Conservation (phyloP, 2,113 vertebrate species). For the Nibea coibor region DNA sequence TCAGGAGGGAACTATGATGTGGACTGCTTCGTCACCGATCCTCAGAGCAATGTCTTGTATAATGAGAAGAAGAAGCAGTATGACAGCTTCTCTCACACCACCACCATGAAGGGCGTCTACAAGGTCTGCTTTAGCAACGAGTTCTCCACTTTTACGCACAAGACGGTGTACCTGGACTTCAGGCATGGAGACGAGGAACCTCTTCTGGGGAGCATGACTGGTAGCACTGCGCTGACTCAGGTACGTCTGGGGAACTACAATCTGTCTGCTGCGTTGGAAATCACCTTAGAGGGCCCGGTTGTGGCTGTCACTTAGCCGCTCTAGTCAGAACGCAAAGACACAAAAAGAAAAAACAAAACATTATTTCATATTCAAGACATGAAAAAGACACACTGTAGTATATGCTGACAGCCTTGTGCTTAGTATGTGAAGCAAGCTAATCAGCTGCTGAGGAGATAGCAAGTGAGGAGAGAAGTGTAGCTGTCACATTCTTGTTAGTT, state of each 20-base stretch:
- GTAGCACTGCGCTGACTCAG: constrained; percentile 89
- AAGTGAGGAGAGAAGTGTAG: background rate
- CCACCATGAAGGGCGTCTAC: constrained; percentile 85
- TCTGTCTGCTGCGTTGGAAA: background rate
- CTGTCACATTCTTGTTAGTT: background rate
- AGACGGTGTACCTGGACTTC: constrained; percentile 91
- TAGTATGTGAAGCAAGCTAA: background rate
- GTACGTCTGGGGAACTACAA: constrained; percentile 68
- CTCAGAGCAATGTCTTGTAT: constrained; percentile 85
- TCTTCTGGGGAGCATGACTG: constrained; percentile 84
- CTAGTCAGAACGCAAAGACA: background rate
- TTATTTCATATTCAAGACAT: background rate
- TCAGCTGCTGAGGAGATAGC: background rate
- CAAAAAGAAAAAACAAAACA: background rate
- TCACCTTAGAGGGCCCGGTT: background rate
- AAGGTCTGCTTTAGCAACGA: constrained; percentile 94
- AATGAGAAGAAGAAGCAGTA: constrained; percentile 91
- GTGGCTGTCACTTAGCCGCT: no score
- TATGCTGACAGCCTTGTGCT: background rate
- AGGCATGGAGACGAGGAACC: constrained; percentile 86
- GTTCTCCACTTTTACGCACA: constrained; percentile 94
- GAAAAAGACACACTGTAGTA: background rate
- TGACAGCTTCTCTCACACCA: constrained; percentile 87
- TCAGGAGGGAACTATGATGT: constrained; percentile 93
- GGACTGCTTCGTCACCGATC: constrained; percentile 91